Conservation (phyloP, 2,888 invertebrate species). For the Meteorus cinctellus region DNA sequence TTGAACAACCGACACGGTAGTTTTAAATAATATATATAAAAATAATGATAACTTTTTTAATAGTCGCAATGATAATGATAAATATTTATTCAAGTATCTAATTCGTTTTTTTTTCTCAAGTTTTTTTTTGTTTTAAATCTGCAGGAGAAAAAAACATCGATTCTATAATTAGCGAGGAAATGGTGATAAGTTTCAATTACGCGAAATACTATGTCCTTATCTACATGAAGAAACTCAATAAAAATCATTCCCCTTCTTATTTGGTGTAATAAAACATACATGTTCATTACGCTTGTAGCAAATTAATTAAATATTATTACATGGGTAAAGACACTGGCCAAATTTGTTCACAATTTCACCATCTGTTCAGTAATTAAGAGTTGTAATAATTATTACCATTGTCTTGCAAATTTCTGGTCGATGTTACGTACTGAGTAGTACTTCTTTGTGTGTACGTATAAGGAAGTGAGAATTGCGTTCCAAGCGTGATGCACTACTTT, state of each 20-base stretch:
- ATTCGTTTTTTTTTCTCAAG: background rate
- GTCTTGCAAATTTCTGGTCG: background rate
- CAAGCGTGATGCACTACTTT: background rate
- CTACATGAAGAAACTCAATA: constrained; percentile 24
- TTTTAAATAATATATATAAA: too few species aligned
- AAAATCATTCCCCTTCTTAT: background rate
- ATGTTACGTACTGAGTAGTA: background rate
- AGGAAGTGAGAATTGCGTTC: background rate
- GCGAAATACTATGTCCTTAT: constrained; percentile 18
- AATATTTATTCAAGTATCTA: background rate
- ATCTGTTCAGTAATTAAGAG: background rate
- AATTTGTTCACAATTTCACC: constrained; percentile 30
- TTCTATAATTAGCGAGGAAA: background rate
- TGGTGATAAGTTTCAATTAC: constrained; percentile 8
- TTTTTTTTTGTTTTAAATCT: background rate
- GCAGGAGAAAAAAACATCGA: background rate
- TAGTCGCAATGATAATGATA: background rate
- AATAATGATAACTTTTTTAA: background rate
- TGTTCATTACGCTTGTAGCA: constrained; percentile 3
- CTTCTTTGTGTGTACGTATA: background rate
- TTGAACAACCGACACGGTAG: too few species aligned
- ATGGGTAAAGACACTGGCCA: constrained; percentile 35
- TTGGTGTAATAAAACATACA: background rate
- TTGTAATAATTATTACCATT: background rate
- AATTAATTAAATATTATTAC: constrained; percentile 21